Evolutionary conservation across 1,140 invertebrate species (phyloP).

Genomic region (Luehdorfia chinensis): DNA sequence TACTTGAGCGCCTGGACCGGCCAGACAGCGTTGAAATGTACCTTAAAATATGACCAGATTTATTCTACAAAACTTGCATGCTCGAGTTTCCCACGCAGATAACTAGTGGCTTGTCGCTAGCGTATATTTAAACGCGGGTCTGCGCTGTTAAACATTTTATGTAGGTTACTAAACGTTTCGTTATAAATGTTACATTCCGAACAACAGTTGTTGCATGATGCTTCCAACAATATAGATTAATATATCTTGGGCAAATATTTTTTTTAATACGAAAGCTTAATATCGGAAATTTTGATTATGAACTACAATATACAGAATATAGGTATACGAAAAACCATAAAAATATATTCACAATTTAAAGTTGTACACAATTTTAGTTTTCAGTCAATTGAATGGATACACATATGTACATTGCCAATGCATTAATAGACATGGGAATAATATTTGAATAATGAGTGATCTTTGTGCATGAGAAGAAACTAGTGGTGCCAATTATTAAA

Average conservation of each 20-base stretch:
- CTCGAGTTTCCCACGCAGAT: slow-evolving; percentile 61
- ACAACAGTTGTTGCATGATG: slow-evolving; percentile 4
- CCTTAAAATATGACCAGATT: slow-evolving; percentile 58
- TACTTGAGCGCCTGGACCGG: slow-evolving; percentile 38
- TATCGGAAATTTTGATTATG: too few relatives aligned
- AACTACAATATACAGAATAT: too few relatives aligned
- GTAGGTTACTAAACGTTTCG: slow-evolving; percentile 18
- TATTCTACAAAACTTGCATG: slow-evolving; percentile 30
- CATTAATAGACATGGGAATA: slow-evolving; percentile 14
- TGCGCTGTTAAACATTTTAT: slow-evolving; percentile 14
- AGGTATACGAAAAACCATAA: too few relatives aligned
- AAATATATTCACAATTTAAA: too few relatives aligned
- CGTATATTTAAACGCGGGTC: slow-evolving; percentile 26
- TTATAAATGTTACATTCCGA: slow-evolving; percentile 18
- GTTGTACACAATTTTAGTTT: too few relatives aligned
- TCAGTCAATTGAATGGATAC: too few relatives aligned
- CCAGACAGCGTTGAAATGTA: slow-evolving; percentile 54
- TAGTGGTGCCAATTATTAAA: slow-evolving; percentile 16
- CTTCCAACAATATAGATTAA: slow-evolving; percentile 1
- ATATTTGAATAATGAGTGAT: slow-evolving; percentile 16
- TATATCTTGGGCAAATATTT: too few relatives aligned
- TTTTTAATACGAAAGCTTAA: too few relatives aligned
- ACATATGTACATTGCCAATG: neutral
- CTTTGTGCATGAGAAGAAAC: slow-evolving; percentile 15
- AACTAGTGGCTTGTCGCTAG: slow-evolving; percentile 31